Evolutionary conservation across 2,888 invertebrate species (phyloP).

Genomic region (Epirrhoe tristata): DNA sequence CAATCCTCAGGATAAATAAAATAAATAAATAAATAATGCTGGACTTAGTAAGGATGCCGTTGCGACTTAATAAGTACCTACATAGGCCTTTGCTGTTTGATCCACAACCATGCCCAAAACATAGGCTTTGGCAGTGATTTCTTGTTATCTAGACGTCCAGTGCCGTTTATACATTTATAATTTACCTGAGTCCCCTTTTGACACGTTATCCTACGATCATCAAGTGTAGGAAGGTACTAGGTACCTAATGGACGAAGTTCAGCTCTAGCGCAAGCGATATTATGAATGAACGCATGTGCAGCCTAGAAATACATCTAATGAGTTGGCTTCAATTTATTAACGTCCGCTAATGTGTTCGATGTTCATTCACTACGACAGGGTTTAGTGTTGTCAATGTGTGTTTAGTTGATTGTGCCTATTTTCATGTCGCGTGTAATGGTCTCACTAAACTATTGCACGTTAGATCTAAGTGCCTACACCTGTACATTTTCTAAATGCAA

Average conservation of each 20-base stretch:
- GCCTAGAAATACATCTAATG: slow-evolving; percentile 62
- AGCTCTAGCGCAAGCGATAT: slow-evolving; percentile 39
- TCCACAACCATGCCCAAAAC: no score
- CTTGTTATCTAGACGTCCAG: no score
- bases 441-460: not conserved
- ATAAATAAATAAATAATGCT: no score
- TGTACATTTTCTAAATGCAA: not conserved
- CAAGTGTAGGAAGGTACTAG: not conserved
- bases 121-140: no score
- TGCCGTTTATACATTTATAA: no score
- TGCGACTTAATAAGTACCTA: no score
- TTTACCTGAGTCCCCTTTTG: no score
- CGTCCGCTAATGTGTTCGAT: slow-evolving; percentile 47
- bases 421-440: slow-evolving; percentile 9
- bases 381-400: slow-evolving; percentile 22
- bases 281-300: slow-evolving; percentile 70
- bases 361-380: slow-evolving; percentile 30
- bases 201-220: not conserved
- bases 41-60: no score
- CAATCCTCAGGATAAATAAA: no score
- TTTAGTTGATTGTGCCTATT: slow-evolving; percentile 3
- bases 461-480: not conserved
- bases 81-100: no score
- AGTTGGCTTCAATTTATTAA: slow-evolving; percentile 57
- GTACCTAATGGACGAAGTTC: slow-evolving; percentile 1